Conservation (phyloP, 2,888 invertebrate genomes). For the Lissocephala sabroskyi region DNA sequence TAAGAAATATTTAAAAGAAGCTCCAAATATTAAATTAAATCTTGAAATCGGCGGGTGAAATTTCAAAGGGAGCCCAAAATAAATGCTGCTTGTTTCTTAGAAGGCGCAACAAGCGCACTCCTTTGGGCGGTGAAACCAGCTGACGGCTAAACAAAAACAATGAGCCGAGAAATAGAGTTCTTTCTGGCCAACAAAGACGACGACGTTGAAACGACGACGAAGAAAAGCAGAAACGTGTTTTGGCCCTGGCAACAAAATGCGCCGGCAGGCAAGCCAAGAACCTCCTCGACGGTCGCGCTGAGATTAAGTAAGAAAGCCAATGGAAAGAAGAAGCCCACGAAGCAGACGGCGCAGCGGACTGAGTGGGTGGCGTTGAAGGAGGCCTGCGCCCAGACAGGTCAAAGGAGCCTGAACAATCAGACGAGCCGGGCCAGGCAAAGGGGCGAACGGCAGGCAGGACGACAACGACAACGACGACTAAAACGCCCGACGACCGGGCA, state of each 20-base stretch:
- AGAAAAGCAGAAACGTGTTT: conserved; percentile 1
- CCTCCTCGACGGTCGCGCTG: background rate
- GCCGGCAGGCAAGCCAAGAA: background rate
- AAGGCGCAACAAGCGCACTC: conserved; percentile 42
- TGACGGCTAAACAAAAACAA: conserved; percentile 27
- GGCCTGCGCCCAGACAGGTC: conserved; percentile 45
- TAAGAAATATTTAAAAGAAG: background rate
- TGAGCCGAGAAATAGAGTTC: conserved; percentile 8
- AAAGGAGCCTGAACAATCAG: conserved; percentile 40
- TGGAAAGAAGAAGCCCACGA: conserved; percentile 26
- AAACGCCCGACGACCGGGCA: too few species aligned
- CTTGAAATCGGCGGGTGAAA: too few species aligned
- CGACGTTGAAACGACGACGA: background rate
- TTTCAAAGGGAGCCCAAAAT: conserved; percentile 27
- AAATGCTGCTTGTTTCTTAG: conserved; percentile 18
- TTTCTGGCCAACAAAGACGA: conserved; percentile 2
- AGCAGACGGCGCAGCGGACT: conserved; percentile 18
- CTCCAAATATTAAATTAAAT: too few species aligned
- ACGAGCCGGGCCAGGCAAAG: background rate
- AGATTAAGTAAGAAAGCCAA: background rate
- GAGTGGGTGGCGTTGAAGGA: conserved; percentile 24
- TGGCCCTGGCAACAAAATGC: background rate
- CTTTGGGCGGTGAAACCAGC: conserved; percentile 36
- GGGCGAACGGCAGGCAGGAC: background rate
- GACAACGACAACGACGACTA: conserved; percentile 1